Evolutionary conservation across 2,888 invertebrate genomes (phyloP).

Genomic region (Ormyrus nitidulus): DNA sequence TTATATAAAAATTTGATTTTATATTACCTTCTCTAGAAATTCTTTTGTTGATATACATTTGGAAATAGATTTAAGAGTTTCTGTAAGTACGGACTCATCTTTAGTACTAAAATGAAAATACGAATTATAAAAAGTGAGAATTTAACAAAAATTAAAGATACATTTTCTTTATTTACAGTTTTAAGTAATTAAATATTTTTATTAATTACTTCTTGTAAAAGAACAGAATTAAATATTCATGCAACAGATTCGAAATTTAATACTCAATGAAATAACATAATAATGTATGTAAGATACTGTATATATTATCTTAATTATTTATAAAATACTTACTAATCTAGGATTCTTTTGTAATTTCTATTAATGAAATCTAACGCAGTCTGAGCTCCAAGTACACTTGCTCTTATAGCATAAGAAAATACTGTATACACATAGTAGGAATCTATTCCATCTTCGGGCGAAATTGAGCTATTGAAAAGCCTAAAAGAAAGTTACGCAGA

Average conservation of each 20-base stretch:
- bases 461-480: too few relatives aligned
- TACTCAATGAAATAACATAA: background rate
- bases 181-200: background rate
- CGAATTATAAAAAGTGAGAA: too few relatives aligned
- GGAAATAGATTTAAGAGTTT: background rate
- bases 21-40: slow-evolving; percentile 6
- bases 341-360: slow-evolving; percentile 80
- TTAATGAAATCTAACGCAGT: slow-evolving; percentile 84
- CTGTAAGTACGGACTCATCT: background rate
- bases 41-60: background rate
- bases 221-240: background rate
- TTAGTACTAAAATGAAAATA: slow-evolving; percentile 1
- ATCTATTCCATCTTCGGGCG: too few relatives aligned
- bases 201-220: too few relatives aligned
- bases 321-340: background rate
- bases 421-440: slow-evolving; percentile 75
- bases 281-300: too few relatives aligned
- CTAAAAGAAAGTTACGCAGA: too few relatives aligned
- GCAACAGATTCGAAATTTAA: background rate
- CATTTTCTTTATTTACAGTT: background rate
- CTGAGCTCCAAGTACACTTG: slow-evolving; percentile 81
- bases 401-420: slow-evolving; percentile 81
- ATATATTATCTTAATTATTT: too few relatives aligned
- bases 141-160: too few relatives aligned
- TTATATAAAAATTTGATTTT: background rate